phyloP scores from a whole-genome alignment of 1,140 invertebrate species.

The Pantala flavescens region DNA sequence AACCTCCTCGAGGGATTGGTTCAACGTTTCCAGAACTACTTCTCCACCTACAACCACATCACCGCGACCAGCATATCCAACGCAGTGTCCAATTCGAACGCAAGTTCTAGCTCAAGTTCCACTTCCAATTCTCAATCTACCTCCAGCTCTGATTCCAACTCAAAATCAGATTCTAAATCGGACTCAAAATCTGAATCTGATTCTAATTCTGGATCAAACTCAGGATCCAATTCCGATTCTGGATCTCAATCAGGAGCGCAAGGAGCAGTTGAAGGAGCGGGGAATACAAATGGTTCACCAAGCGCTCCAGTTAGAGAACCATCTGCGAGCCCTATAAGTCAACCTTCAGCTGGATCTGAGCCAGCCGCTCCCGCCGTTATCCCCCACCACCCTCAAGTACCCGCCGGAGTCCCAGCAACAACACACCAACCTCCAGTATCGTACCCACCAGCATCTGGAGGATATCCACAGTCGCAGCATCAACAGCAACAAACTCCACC shows the following conservation, averaged over 20 bases:
- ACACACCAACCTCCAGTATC: no score
- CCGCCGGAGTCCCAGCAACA: no score
- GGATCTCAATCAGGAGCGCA: background rate
- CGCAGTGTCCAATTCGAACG: background rate
- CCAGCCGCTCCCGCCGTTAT: no score
- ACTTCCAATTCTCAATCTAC: background rate
- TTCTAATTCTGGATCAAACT: background rate
- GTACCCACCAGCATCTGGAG: no score
- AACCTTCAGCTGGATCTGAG: no score
- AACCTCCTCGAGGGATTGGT: constrained; percentile 1
- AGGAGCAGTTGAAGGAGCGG: background rate
- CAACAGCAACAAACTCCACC: no score
- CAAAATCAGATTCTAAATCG: background rate
- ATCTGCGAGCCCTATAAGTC: no score
- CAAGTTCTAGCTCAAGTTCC: background rate
- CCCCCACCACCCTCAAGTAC: no score
- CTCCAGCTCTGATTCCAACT: background rate
- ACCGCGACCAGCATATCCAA: background rate
- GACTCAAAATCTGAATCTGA: background rate
- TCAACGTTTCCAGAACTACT: constrained; percentile 15
- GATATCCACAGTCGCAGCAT: no score
- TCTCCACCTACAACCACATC: constrained; percentile 15
- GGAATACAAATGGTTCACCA: background rate
- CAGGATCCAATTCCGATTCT: background rate
- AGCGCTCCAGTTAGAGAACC: background rate